Percentiles rank a stretch among this genome's conserved stretches.
These are phyloP conservation scores for Drosophila teissieri DNA, from an alignment of 1,140 invertebrate genomes.

Conservation along the genomic window DNA sequence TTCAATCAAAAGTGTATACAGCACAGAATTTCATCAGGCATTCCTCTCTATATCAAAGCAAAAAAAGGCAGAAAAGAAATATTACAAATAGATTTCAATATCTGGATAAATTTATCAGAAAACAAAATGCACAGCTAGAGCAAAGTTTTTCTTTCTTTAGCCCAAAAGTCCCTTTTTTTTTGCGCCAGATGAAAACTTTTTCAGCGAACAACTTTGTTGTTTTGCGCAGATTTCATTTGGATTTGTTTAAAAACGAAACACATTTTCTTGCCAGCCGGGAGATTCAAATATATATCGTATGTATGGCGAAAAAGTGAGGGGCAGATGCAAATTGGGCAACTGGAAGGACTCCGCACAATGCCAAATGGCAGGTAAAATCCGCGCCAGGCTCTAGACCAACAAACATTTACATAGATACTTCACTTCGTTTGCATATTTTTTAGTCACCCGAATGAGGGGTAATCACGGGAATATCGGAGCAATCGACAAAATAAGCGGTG, in stretches of 20 bases:
- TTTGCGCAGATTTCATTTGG: constrained; percentile 77
- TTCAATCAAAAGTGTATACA: constrained; percentile 73
- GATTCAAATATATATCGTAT: constrained; percentile 18
- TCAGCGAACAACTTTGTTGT: constrained; percentile 64
- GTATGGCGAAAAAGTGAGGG: constrained; percentile 13
- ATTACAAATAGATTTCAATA: constrained; percentile 78
- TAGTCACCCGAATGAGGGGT: constrained; percentile 33
- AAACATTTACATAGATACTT: constrained; percentile 75
- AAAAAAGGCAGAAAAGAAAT: constrained; percentile 41
- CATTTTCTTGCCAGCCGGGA: constrained; percentile 52
- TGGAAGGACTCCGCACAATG: constrained; percentile 38
- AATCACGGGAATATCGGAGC: constrained; percentile 15
- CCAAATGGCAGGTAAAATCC: constrained; percentile 62
- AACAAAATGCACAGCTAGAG: constrained; percentile 27
- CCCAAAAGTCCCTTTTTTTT: constrained; percentile 39
- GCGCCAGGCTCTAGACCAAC: constrained; percentile 43
- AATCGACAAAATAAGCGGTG: not conserved
- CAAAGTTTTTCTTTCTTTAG: constrained; percentile 48
- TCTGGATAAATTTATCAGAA: constrained; percentile 70
- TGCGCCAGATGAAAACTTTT: constrained; percentile 27
- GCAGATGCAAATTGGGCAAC: constrained; percentile 18
- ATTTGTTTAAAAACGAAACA: constrained; percentile 74
- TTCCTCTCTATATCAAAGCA: constrained; percentile 37
- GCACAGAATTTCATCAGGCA: constrained; percentile 68
- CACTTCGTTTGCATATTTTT: constrained; percentile 72